phyloP scores from a whole-genome alignment of 2,113 vertebrate genomes.

The Urocitellus parryii region DNA sequence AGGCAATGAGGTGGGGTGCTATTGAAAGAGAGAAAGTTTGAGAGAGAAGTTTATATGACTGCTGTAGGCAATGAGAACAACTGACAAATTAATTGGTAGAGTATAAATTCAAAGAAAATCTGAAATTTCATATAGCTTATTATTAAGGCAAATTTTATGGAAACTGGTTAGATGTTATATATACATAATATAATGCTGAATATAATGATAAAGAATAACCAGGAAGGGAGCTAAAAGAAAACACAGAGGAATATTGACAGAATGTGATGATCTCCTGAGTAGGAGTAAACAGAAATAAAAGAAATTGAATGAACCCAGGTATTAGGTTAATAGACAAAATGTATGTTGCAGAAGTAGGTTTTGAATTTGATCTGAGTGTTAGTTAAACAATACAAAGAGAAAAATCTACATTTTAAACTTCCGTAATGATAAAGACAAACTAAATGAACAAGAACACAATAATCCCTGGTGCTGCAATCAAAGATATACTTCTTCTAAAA shows the following conservation, averaged over 20 bases:
- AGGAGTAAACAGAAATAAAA: not conserved
- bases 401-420: conserved; percentile 33
- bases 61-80: not conserved
- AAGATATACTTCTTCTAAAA: not conserved
- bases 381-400: not conserved
- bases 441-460: conserved; percentile 28
- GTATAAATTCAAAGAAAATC: not conserved
- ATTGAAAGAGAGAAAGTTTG: not conserved
- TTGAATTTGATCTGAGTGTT: not conserved
- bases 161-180: not conserved
- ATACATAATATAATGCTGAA: not conserved
- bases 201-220: conserved; percentile 40
- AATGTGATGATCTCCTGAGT: not conserved
- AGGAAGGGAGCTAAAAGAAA: not conserved
- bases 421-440: conserved; percentile 24
- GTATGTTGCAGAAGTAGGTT: not conserved
- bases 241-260: conserved; percentile 7
- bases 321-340: not conserved
- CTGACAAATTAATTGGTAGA: not conserved
- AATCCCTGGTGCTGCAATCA: not conserved
- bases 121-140: not conserved
- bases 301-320: not conserved
- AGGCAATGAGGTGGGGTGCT: not conserved
- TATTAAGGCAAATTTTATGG: not conserved
- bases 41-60: not conserved